Conservation (phyloP, 2,888 invertebrate species). For the Acronicta alni region DNA sequence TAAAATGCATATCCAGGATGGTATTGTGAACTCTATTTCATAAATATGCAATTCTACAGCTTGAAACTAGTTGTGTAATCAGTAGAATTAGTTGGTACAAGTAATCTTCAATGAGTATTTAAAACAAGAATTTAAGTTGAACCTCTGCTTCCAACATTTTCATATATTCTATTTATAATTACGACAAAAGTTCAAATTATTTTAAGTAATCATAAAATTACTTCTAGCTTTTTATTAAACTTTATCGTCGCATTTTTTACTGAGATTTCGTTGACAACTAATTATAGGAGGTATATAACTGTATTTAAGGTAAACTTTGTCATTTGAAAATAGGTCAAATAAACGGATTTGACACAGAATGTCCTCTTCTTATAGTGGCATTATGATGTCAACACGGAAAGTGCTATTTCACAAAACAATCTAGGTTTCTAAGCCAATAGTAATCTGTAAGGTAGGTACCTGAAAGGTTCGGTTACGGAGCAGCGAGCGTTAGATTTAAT, state of each 20-base stretch:
- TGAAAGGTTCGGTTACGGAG: background rate
- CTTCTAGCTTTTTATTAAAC: background rate
- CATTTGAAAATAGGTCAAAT: background rate
- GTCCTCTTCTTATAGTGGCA: too few species aligned
- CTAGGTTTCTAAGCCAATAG: too few species aligned
- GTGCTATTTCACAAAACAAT: background rate
- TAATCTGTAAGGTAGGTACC: too few species aligned
- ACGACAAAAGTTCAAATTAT: background rate
- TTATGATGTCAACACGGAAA: background rate
- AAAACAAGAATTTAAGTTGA: background rate
- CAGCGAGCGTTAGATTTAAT: background rate
- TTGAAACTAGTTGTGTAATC: slow-evolving; percentile 40
- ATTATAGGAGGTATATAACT: too few species aligned
- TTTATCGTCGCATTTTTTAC: background rate
- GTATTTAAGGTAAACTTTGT: background rate
- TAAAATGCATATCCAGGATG: slow-evolving; percentile 11
- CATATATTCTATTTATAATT: background rate
- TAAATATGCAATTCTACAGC: slow-evolving; percentile 5
- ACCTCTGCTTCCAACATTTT: background rate
- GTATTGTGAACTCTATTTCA: slow-evolving; percentile 17
- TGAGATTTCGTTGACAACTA: background rate
- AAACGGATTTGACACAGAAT: background rate
- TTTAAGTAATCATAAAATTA: background rate
- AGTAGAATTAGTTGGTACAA: slow-evolving; percentile 36
- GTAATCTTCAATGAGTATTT: background rate